These are phyloP conservation scores for Neomonachus schauinslandi DNA, from an alignment of 2,113 vertebrate genomes.

Conservation along the genomic window DNA sequence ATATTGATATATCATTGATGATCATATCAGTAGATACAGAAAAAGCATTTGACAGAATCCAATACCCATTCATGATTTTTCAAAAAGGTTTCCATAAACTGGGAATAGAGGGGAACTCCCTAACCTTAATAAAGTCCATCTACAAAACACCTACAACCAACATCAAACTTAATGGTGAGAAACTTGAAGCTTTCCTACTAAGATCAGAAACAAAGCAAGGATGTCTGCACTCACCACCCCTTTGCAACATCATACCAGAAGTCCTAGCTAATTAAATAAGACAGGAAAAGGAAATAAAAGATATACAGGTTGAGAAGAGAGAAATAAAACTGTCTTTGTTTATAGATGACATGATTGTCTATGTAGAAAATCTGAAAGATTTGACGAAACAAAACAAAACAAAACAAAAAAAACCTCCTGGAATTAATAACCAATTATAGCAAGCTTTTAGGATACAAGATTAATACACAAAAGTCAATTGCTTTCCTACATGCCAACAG, in stretches of 20 bases:
- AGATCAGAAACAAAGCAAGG: background rate
- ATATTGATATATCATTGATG: background rate
- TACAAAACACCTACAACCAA: background rate
- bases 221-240: background rate
- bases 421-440: background rate
- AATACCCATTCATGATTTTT: background rate
- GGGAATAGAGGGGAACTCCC: background rate
- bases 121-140: background rate
- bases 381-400: background rate
- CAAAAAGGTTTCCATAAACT: background rate
- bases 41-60: background rate
- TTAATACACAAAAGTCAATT: background rate
- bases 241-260: background rate
- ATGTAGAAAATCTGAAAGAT: background rate
- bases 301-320: background rate
- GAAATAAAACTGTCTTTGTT: background rate
- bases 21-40: background rate
- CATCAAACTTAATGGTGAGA: background rate
- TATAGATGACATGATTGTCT: background rate
- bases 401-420: too few relatives aligned
- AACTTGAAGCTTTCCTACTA: background rate
- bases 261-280: background rate
- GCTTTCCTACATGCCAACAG: background rate
- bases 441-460: background rate
- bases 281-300: background rate